Conservation (phyloP, 2,888 invertebrate genomes). For the Leptothorax acervorum region DNA sequence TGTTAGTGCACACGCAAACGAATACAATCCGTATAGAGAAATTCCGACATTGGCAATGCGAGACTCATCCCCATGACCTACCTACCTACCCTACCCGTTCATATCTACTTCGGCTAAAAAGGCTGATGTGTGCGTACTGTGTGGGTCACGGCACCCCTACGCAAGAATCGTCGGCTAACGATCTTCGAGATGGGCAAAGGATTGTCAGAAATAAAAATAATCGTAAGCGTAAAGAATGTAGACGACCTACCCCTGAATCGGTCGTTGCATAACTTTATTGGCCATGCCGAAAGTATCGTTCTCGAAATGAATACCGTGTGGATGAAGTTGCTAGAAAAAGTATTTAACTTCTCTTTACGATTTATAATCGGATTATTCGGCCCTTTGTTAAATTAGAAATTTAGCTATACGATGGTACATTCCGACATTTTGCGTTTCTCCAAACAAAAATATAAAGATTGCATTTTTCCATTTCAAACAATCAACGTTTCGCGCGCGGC, state of each 20-base stretch:
- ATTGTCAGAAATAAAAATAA: conserved; percentile 55
- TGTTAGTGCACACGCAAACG: conserved; percentile 61
- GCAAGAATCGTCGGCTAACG: conserved; percentile 39
- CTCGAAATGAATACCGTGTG: conserved; percentile 11
- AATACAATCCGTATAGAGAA: conserved; percentile 65
- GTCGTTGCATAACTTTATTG: conserved; percentile 31
- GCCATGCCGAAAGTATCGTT: conserved; percentile 9
- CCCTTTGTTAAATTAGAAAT: conserved; percentile 28
- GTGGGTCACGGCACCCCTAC: conserved; percentile 17
- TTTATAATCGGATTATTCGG: neutral
- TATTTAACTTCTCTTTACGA: conserved; percentile 9
- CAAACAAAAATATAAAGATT: conserved; percentile 38
- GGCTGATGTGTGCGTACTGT: conserved; percentile 30
- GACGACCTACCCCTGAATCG: conserved; percentile 9
- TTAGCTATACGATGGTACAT: neutral
- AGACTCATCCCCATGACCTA: conserved; percentile 48
- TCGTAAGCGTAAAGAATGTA: conserved; percentile 38
- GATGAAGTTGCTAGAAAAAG: neutral
- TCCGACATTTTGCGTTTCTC: conserved; percentile 7
- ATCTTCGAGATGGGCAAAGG: conserved; percentile 47
- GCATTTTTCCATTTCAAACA: conserved; percentile 28
- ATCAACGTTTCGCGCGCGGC: conserved; percentile 19
- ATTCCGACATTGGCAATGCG: conserved; percentile 73
- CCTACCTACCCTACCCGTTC: conserved; percentile 40
- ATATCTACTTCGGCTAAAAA: conserved; percentile 38